phyloP scores from a whole-genome alignment of 1,140 invertebrate species.

The Melanaphis sacchari region DNA sequence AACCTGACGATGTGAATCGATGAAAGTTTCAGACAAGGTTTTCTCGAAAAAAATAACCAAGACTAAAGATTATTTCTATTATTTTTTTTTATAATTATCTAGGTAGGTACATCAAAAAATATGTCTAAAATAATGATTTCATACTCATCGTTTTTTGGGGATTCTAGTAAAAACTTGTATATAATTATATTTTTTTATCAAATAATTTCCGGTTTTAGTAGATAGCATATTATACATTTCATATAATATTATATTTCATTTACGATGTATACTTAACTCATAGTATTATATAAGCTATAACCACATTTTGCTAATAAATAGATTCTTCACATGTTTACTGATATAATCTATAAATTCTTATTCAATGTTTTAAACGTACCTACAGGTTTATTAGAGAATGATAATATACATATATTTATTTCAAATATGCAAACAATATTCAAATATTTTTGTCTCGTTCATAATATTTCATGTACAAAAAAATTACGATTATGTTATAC shows the following conservation, averaged over 20 bases:
- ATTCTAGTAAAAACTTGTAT: neutral
- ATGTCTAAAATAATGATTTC: neutral
- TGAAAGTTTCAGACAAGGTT: neutral
- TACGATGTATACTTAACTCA: too few species aligned
- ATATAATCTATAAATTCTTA: neutral
- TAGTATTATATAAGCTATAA: neutral
- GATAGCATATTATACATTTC: neutral
- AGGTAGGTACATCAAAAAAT: neutral
- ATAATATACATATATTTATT: neutral
- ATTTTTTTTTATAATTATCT: too few species aligned
- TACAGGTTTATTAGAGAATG: neutral
- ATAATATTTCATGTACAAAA: neutral
- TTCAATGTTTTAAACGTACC: neutral
- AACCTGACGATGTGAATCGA: neutral
- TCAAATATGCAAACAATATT: neutral
- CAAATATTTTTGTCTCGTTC: neutral
- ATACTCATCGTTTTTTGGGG: neutral
- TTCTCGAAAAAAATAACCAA: neutral
- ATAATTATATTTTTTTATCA: neutral
- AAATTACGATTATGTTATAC: neutral
- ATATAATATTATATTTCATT: neutral
- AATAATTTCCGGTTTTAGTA: constrained; percentile 15
- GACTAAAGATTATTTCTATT: neutral
- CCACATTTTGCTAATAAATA: constrained; percentile 33
- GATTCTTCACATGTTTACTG: neutral